Percentiles rank a stretch among this genome's conserved stretches.
Evolutionary conservation across 37 sponge, comb jelly and placozoan species (phyloP).

Genomic region (Lycopodina hypogea): DNA sequence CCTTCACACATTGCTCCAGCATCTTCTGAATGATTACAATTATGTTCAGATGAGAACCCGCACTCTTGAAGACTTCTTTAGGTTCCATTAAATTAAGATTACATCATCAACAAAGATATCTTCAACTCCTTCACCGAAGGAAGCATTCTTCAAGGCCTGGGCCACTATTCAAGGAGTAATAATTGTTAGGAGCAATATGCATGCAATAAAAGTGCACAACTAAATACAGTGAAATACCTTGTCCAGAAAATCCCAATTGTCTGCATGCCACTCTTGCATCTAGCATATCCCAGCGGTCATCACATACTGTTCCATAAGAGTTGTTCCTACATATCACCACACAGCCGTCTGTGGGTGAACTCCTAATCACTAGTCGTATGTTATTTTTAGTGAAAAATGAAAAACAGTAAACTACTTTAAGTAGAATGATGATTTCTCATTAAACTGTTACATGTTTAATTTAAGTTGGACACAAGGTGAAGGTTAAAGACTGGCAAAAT

Average conservation of each 20-base stretch:
- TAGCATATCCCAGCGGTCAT: slow-evolving; percentile 30
- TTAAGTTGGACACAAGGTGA: slow-evolving; percentile 22
- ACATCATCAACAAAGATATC: slow-evolving; percentile 14
- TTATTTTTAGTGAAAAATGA: too few relatives aligned
- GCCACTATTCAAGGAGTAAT: neutral
- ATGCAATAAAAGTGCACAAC: too few relatives aligned
- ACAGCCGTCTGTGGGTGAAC: slow-evolving; percentile 16
- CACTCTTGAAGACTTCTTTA: slow-evolving; percentile 12
- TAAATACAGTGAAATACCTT: too few relatives aligned
- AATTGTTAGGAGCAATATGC: neutral
- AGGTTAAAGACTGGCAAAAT: slow-evolving; percentile 19
- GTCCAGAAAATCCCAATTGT: too few relatives aligned
- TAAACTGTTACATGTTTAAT: neutral
- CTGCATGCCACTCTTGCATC: slow-evolving; percentile 32
- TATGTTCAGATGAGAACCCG: neutral
- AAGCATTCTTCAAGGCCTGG: too few relatives aligned
- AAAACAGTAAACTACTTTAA: too few relatives aligned
- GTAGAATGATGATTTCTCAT: neutral
- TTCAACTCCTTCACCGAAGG: too few relatives aligned
- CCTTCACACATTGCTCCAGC: slow-evolving; percentile 43
- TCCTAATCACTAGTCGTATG: slow-evolving; percentile 23
- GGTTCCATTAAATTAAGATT: slow-evolving; percentile 22
- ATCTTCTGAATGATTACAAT: slow-evolving; percentile 28
- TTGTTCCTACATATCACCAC: slow-evolving; percentile 35
- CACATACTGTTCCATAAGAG: slow-evolving; percentile 37